Base-by-base conservation (phyloP, 37 sponge, comb jelly and placozoan genomes). In the Amphimedon queenslandica region DNA sequence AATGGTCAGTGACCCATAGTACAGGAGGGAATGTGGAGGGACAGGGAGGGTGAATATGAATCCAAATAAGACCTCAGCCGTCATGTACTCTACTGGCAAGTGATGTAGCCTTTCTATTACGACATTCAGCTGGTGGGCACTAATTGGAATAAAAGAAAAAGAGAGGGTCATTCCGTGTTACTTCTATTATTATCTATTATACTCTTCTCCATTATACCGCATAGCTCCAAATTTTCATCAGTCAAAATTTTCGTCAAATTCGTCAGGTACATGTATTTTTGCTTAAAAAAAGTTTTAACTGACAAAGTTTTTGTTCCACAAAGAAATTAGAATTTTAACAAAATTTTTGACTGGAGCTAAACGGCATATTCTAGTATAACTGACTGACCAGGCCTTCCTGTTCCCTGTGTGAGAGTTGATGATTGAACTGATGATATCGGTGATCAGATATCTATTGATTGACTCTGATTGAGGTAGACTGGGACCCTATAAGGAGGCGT, bases 361-460 rank as follows among this genome's bases (percentile, higher is more conserved):
- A n/a, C n/a, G n/a, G n/a, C n/a, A n/a, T n/a, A n/a, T n/a, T n/a
- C n/a, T n/a, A n/a, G n/a, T n/a, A n/a, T n/a, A n/a, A n/a, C 53
- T 0, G 4, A 67, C 73, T 18, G 37, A 88, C 88, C 92, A 91
- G 58, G 86, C 88, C 71, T 92, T 96, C 58, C 94, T 80, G 80
- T 81, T 82, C 31, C 25, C 66, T 58, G 76, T 64, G 70, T 88
- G 84, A 2, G 85, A 79, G 24, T 67, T 69, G 3, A 87, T 37
- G 47, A 87, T 82, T 34, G 68, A 75, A 0, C 42, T 24, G 0
- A 96, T 76, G 1, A 74, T 53, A 36, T 96, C 94, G 63, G 92
- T 90, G 4, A 83, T 77, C 34, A 96, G 80, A 72, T 77, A 93
- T 11, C 94, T 81, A 36, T 93, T 94, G 38, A 90, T 93, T 51